Base-by-base conservation (phyloP, 2,797 vertebrate species). In the Gymnothorax reevesii region DNA sequence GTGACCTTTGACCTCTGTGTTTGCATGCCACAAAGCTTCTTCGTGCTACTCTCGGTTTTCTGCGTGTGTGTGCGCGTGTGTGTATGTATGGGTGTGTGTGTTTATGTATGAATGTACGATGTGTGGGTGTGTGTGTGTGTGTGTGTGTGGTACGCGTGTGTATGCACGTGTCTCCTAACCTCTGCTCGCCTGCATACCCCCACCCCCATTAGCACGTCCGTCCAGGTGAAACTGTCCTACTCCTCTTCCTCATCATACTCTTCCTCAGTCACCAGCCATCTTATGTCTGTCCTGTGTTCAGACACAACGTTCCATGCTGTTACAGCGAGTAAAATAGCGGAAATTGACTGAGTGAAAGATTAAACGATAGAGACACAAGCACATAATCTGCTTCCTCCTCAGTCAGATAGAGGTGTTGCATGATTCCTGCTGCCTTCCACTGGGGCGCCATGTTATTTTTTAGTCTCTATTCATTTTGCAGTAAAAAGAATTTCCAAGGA, bases 391-490 rank as follows among this genome's bases (percentile, higher is more conserved):
- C 85, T 77, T 82, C 89, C 69, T 84, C 88, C 89, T 91, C 90
- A 97, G 94, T 95, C 95, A 97, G 96, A 95, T 93, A 96, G 94
- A 90, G 95, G 96, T 95, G 93, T 96, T 97, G 97, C 96, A 97
- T 97, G 97, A 42, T 94, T 96, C 95, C 96, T 94, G 95, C 94
- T 96, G 96, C 97, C 33, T 93, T 96, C 93, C 96, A 94, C 96
- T 92, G 97, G 98, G 96, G 97, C 97, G 97, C 97, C 97, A 98
- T 99, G 96, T 98, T 97, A 97, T 98, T 97, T 97, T 97, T 96
- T 97, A 97, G 97, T 97, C 96, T 97, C 97, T 97, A 97, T 97
- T 97, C 97, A 97, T 97, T 97, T 97, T 97, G 96, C 97, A 97
- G 97, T 97, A 95, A 97, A 97, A 97, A 97, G 97, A 97, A 97